Evolutionary conservation across 1,140 invertebrate species (phyloP).

Genomic region (Phymorhynchus buccinoides): DNA sequence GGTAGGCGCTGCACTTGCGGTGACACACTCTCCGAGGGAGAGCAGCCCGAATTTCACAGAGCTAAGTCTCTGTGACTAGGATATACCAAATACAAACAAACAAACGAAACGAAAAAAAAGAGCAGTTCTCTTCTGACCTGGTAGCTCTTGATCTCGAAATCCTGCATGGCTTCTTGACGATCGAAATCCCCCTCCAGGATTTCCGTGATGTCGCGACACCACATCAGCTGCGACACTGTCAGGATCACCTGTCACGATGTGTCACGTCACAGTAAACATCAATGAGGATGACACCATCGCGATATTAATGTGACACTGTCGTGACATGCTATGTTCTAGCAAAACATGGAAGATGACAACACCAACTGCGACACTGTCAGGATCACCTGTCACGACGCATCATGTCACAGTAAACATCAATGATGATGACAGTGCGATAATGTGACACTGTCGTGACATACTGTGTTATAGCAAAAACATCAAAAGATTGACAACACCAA

Average conservation of each 20-base stretch:
- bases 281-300: neutral
- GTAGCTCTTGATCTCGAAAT: constrained; percentile 80
- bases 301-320: neutral
- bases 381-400: constrained; percentile 70
- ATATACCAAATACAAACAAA: too few relatives aligned
- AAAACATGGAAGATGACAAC: too few relatives aligned
- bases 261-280: neutral
- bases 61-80: too few relatives aligned
- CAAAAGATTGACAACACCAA: too few relatives aligned
- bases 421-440: neutral
- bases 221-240: constrained; percentile 89
- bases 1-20: too few relatives aligned
- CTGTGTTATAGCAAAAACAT: too few relatives aligned
- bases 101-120: neutral
- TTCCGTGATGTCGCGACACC: constrained; percentile 84
- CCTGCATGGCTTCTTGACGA: constrained; percentile 76
- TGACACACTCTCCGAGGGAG: too few relatives aligned
- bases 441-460: neutral
- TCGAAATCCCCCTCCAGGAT: constrained; percentile 78
- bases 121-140: constrained; percentile 43
- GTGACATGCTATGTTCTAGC: too few relatives aligned
- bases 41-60: too few relatives aligned
- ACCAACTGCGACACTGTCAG: too few relatives aligned
- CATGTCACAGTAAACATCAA: neutral
- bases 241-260: constrained; percentile 77